Evolutionary conservation across 2,888 invertebrate species (phyloP), one percentile per base, ranked within the genome.

Genomic region (Eurois occulta): DNA sequence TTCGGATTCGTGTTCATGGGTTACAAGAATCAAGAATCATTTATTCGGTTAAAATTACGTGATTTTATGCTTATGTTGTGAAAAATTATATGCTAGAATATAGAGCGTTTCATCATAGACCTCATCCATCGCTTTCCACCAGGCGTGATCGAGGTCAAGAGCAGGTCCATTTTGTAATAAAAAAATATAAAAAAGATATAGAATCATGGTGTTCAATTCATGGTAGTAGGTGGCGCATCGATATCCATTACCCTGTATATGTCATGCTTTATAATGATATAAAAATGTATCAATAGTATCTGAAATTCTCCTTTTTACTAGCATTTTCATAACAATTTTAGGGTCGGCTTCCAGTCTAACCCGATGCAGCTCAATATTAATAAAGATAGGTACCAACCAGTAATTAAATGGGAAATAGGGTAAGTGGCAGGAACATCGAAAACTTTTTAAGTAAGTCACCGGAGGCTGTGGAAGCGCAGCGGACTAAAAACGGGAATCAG

Each of bases 321-420:
- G 32, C 32, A 3, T 21, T 62, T 18, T 60, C 21, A 8, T 32
- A 8, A 60, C 60, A 32, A 60, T 60, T 32, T 32, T 62, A 4
- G 10, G 32, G 1, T 21, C 4, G 21, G 18, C 0, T 60, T 60
- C 28, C 18, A 60, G 60, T 32, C 55, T 16, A 58, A 52, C 13
- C 55, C 55, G 28, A 58, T 16, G 28, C 16, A 58, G 13, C 28
- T 58, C n/a, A 58, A 28, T n/a, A 13, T 3, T 6, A 16, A 28
- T 13, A 28, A 58, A 55, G 16, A 16, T 28, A 28, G 28, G 55
- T 55, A 10, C 21, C 13, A 43, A 28, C 43, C 13, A 7, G 28
- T 72, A 43, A 43, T 72, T 52, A 72, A 24, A 13, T 43, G 35
- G 10, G 24, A 72, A 72, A 41, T 48, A 80, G 60, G 32, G 13